Evolutionary conservation across 2,113 vertebrate species (phyloP), one percentile per base, ranked within the genome.

Genomic region (Thalassoma bifasciatum): DNA sequence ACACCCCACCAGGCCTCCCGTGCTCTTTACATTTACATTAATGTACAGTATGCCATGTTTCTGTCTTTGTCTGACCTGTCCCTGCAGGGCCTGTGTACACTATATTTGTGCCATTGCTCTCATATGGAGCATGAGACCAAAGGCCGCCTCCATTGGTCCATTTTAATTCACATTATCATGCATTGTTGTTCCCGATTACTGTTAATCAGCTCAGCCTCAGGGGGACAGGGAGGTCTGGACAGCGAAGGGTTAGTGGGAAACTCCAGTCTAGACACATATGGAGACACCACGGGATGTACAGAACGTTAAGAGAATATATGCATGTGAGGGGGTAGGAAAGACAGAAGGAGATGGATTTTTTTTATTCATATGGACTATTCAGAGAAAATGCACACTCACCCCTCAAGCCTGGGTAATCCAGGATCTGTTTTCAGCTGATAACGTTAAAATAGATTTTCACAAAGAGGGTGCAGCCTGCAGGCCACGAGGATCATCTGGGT

Each of bases 81-180:
- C 75, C 83, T 47, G 73, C 63, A 75, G 78, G 81, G 62, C 53
- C 6, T n/a, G 5, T 24, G 61, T 50, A 73, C 66, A 69, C 53
- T 23, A 23, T 64, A 44, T 52, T 62, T 69, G 71, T 79, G 59
- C 69, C 67, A 58, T 51, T 72, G 77, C 75, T 54, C 65, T 77
- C 84, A 72, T 76, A 67, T 76, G 74, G 75, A 86, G 75, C 62
- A 0, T 1, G 2, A 57, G 75, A 63, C 68, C 68, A 85, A 75
- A 81, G 83, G 73, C 44, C 38, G 40, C 61, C 26, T 80, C 80
- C 76, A 80, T 69, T 24, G 85, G 83, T 67, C 78, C 80, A 66
- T 86, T 84, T 76, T 86, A 73, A 91, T 89, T 75, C 84, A 83
- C 62, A 91, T 91, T 82, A 87, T 82, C 78, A 84, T 84, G 82